Conservation (phyloP, 2,888 invertebrate genomes). For the Campoplex nolae region DNA sequence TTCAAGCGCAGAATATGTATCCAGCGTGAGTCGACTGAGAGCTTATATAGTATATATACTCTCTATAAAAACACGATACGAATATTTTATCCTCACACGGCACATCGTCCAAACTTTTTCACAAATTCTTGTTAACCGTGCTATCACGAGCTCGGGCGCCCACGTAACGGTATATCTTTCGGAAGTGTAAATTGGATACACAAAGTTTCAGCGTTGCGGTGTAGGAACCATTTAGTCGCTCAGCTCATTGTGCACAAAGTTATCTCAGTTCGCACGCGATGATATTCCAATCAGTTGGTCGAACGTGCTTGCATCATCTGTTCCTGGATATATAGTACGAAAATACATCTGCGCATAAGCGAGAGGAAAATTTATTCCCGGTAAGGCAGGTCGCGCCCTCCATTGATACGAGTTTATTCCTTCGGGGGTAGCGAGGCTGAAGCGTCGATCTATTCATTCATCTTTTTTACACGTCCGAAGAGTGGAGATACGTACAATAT, state of each 20-base stretch:
- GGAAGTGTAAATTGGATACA: slow-evolving; percentile 64
- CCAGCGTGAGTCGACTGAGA: slow-evolving; percentile 8
- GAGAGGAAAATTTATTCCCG: slow-evolving; percentile 1
- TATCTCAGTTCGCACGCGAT: slow-evolving; percentile 59
- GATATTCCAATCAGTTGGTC: slow-evolving; percentile 63
- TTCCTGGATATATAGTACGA: slow-evolving; percentile 28
- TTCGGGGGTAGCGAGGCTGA: not conserved
- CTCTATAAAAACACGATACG: slow-evolving; percentile 19
- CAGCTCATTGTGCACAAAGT: slow-evolving; percentile 58
- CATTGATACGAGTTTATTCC: not conserved
- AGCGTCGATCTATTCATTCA: slow-evolving; percentile 53
- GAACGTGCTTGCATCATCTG: slow-evolving; percentile 58
- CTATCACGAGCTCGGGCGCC: slow-evolving; percentile 35
- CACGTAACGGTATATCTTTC: slow-evolving; percentile 32
- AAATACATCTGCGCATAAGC: slow-evolving; percentile 17
- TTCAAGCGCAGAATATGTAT: not conserved
- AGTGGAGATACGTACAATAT: slow-evolving; percentile 44
- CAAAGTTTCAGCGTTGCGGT: slow-evolving; percentile 40
- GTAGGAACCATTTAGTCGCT: slow-evolving; percentile 40
- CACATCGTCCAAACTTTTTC: slow-evolving; percentile 29
- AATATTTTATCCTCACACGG: slow-evolving; percentile 21
- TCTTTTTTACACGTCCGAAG: slow-evolving; percentile 18
- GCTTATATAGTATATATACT: too few relatives aligned
- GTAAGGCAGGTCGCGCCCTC: not conserved
- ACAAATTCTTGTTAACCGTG: slow-evolving; percentile 41